Conservation (phyloP, 64 coral and sea anemone genomes). For the Catalaphyllia jardinei region DNA sequence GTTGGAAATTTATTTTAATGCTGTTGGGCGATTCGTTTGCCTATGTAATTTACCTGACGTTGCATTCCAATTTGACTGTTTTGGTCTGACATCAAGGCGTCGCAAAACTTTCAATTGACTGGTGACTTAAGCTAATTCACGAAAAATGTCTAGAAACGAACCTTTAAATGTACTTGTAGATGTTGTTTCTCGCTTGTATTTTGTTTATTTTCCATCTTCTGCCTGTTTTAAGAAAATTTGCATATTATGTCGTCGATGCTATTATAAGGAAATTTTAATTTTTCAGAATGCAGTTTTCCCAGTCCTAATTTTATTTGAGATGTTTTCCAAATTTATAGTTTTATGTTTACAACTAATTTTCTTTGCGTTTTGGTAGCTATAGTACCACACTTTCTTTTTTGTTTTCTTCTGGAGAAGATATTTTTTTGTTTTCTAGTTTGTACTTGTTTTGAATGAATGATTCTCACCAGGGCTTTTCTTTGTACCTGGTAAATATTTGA, state of each 20-base stretch:
- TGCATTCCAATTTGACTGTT: neutral
- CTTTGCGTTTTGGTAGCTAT: too few relatives aligned
- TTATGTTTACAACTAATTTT: neutral
- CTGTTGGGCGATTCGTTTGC: neutral
- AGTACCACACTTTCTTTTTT: neutral
- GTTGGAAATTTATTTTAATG: constrained; percentile 5
- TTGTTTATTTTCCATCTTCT: constrained; percentile 25
- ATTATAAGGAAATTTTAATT: constrained; percentile 12
- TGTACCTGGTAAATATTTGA: constrained; percentile 56
- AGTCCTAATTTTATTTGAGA: neutral
- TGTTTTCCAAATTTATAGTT: neutral
- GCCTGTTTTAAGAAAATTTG: constrained; percentile 2
- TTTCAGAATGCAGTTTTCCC: constrained; percentile 21
- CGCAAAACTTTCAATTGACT: neutral
- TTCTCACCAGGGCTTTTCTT: constrained; percentile 4
- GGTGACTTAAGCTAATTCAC: neutral
- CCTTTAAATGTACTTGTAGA: neutral
- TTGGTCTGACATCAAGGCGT: neutral
- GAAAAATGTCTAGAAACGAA: neutral
- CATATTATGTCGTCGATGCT: constrained; percentile 16
- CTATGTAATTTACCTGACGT: neutral
- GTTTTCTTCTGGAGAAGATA: neutral
- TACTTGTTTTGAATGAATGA: constrained; percentile 14
- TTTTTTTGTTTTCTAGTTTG: neutral
- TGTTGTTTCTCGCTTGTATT: neutral